A percentile compares a stretch with the other conserved stretches of the same genome.
These are phyloP conservation scores for Limnodromus scolopaceus DNA, from an alignment of 2,797 vertebrate species.

Conservation along the genomic window DNA sequence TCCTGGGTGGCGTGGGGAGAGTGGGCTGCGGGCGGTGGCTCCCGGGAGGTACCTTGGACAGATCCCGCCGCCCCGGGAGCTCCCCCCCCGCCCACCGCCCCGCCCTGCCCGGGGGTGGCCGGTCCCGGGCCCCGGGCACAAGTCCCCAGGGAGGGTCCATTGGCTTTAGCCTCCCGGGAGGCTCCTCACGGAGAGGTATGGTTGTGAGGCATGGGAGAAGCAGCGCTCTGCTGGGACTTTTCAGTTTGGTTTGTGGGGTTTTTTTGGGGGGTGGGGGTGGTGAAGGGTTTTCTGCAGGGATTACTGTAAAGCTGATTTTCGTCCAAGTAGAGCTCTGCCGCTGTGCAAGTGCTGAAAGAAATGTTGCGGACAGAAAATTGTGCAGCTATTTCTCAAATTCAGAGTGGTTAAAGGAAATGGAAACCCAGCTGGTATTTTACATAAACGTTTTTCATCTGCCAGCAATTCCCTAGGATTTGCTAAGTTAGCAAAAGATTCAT, in stretches of 20 bases:
- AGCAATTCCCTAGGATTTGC: constrained; percentile 58
- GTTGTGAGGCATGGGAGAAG: neutral
- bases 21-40: constrained; percentile 31
- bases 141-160: constrained; percentile 13
- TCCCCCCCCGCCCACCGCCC: neutral
- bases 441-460: constrained; percentile 69
- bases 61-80: constrained; percentile 51
- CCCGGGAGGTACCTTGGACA: constrained; percentile 61
- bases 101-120: rapidly evolving
- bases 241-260: neutral
- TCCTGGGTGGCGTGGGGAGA: constrained; percentile 8
- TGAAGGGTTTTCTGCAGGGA: neutral
- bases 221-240: neutral
- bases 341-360: constrained; percentile 27
- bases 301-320: constrained; percentile 68
- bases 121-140: constrained; percentile 49
- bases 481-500: constrained; percentile 61
- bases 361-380: constrained; percentile 26
- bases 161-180: constrained; percentile 40
- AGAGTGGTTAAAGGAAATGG: constrained; percentile 53
- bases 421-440: constrained; percentile 63
- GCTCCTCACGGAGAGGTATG: constrained; percentile 28
- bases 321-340: constrained; percentile 11
- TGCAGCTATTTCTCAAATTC: constrained; percentile 71
- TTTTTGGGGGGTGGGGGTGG: neutral